Base-by-base conservation (phyloP, 2,113 vertebrate genomes). In the Caretta caretta region DNA sequence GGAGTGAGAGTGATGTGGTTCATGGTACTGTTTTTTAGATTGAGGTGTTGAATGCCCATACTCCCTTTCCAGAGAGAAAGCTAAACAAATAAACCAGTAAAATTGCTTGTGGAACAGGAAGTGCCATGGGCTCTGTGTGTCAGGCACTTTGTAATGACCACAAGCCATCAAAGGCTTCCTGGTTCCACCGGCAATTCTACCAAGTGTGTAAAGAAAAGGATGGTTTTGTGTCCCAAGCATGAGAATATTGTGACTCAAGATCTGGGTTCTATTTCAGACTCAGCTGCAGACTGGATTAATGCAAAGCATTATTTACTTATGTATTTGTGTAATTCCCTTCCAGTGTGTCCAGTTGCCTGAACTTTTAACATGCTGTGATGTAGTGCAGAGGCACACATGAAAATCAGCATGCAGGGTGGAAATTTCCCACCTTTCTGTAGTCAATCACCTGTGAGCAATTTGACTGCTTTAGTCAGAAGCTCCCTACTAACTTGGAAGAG, bases 1-100 rank as follows among this genome's bases (percentile, higher is more conserved):
- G 84, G 22, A 92, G 80, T 59, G 79, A 90, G 88, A 88, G 83
- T n/a, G 1, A 6, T 1, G 3, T 9, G 51, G 5, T 50, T 57
- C 38, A 0, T 14, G 2, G 2, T 29, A 62, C 17, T 38, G 72
- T 62, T 49, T 49, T 46, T 42, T 57, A 20, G 42, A 8, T 0
- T 86, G 59, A 88, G 84, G 79, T 75, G 53, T 35, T 48, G 31
- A 90, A 56, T 62, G n/a, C 65, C 25, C 31, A 35, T 5, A 1
- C 19, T 9, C 16, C n/a, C 14, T 31, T 90, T 83, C 75, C 31
- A 49, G 35, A 91, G 88, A 62, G 49, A 83, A 80, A 81, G 82
- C 80, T 83, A 83, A 51, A 62, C 0, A 13, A 3, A 7, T 7
- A 22, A 56, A 14, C 46, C 62, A 53, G 62, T 59, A 2, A 57